phyloP scores from a whole-genome alignment of 2,888 invertebrate species.

The Fragum fragum region DNA sequence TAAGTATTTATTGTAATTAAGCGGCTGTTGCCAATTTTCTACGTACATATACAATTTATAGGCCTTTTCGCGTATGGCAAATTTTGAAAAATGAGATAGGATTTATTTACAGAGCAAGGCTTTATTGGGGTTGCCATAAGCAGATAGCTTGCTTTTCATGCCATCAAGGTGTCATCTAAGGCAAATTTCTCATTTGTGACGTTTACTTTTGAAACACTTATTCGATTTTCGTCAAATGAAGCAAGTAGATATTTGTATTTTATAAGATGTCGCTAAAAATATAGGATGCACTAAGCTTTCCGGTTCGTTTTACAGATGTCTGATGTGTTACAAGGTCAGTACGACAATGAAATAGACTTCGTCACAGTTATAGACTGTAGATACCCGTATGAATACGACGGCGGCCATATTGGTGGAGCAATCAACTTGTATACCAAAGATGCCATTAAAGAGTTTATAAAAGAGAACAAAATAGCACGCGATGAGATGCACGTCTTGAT shows the following conservation, averaged over 20 bases:
- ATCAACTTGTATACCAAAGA: conserved; percentile 35
- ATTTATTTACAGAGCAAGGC: too few species aligned
- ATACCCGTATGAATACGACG: conserved; percentile 97
- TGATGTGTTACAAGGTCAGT: conserved; percentile 91
- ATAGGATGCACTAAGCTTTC: too few species aligned
- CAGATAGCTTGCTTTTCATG: background rate
- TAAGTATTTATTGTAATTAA: conserved; percentile 51
- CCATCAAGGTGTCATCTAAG: background rate
- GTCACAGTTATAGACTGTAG: conserved; percentile 96
- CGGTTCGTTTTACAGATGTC: conserved; percentile 46
- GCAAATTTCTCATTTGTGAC: background rate
- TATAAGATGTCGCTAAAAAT: too few species aligned
- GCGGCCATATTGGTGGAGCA: conserved; percentile 90
- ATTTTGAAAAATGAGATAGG: background rate
- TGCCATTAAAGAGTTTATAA: conserved; percentile 10
- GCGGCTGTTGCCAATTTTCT: background rate
- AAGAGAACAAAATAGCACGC: background rate
- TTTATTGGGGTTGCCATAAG: too few species aligned
- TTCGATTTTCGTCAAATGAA: too few species aligned
- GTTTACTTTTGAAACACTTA: background rate
- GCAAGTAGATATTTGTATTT: too few species aligned
- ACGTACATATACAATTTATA: too few species aligned
- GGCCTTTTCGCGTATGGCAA: too few species aligned
- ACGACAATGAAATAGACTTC: conserved; percentile 89
- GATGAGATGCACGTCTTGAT: conserved; percentile 57